Conservation (phyloP, 30 jellyfish, hydroid and myxozoan species). For the Pelagia noctiluca region DNA sequence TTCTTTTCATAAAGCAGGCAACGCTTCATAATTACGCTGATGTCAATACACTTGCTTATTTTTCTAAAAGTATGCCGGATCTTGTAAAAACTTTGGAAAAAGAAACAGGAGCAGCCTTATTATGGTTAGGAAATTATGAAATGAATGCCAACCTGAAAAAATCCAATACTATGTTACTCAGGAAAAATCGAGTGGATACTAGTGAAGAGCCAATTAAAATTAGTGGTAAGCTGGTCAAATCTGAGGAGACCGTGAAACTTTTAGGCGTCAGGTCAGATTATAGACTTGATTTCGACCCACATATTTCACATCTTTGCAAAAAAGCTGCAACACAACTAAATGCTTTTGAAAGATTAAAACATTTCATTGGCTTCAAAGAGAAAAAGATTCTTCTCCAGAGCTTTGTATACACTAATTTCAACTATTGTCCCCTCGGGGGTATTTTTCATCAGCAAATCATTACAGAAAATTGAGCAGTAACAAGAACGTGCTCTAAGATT, state of each 20-base stretch:
- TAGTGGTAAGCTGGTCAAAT: no score
- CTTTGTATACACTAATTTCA: background rate
- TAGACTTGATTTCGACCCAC: background rate
- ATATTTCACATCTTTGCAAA: background rate
- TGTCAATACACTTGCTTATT: no score
- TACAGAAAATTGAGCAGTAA: no score
- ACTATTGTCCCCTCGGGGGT: background rate
- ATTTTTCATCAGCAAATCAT: no score
- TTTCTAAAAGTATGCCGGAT: no score
- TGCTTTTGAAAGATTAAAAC: background rate
- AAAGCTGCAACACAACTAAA: background rate
- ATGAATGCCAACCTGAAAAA: no score
- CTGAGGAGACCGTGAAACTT: background rate
- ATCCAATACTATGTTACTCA: no score
- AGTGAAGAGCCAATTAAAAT: no score
- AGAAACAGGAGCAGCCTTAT: no score
- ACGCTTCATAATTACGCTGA: background rate
- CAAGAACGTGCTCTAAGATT: conserved; percentile 2
- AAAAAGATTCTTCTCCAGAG: background rate
- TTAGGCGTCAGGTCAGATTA: background rate
- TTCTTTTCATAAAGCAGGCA: background rate
- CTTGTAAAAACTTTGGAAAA: no score
- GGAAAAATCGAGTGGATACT: no score
- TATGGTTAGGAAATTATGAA: background rate
- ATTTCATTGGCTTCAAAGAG: background rate